Base-by-base conservation (phyloP, 2,888 invertebrate genomes). In the Pristionchus maxplancki region DNA sequence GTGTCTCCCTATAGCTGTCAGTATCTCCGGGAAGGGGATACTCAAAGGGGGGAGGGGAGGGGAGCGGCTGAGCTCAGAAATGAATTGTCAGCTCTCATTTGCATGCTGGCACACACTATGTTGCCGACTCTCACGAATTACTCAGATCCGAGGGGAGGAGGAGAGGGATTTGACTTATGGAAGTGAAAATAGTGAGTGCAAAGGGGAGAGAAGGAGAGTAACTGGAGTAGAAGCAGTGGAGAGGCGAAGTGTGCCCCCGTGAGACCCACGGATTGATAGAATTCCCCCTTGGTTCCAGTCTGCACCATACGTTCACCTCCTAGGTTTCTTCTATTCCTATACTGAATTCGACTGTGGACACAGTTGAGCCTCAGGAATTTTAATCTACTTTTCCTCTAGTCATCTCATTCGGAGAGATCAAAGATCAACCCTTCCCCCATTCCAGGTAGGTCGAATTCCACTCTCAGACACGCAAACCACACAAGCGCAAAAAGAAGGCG, bases 11-110 rank as follows among this genome's bases (percentile, higher is more conserved):
- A 37, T 71, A 71, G 71, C 71, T 71, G 71, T 71, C 71, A 71
- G 37, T 37, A 71, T 17, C 28, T 8, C 37, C 37, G 71, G 37
- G 71, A 71, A 8, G 13, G 71, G 31, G 71, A 71, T 24, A 34
- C 71, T 71, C 71, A 71, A 71, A 71, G 71, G 71, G 31, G 64
- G 11, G 64, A n/a, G 24, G 58, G 28, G 44, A 48, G n/a, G 28
- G 44, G 78, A 28, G 58, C 58, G 58, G 58, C 58, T 2, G 28
- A 13, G 78, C 44, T 44, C 71, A n/a, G 86, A 34, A 87, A 87
- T 67, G 86, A 87, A 87, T 87, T 87, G 86, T 87, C 86, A 87
- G 86, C 86, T 87, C 86, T 87, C 71, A 87, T 87, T 87, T 87
- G 86, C 86, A 87, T 87, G 86, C 28, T 40, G 53, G 53, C 82